phyloP scores from a whole-genome alignment of 2,113 vertebrate species.

The Halcyon senegalensis region DNA sequence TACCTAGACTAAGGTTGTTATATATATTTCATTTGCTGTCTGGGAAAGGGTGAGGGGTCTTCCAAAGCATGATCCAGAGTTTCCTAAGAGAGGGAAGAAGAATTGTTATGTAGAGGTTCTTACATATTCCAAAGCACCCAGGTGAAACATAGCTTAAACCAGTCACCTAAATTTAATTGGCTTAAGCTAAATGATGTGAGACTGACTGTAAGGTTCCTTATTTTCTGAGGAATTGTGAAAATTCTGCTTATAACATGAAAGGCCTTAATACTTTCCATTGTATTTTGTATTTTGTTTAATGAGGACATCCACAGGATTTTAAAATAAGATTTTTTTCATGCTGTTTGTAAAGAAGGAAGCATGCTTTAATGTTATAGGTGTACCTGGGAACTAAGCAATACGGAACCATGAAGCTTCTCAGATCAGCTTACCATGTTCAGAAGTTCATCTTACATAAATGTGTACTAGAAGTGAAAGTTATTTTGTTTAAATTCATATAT shows the following conservation, averaged over 20 bases:
- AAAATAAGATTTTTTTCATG: background rate
- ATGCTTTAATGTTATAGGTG: background rate
- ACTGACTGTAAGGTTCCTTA: background rate
- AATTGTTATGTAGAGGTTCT: background rate
- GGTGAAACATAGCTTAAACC: background rate
- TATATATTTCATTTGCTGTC: background rate
- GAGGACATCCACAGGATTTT: background rate
- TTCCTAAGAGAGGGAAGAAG: background rate
- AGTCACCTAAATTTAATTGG: background rate
- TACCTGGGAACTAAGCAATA: background rate
- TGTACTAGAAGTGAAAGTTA: background rate
- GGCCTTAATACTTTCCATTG: background rate
- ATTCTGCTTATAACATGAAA: background rate
- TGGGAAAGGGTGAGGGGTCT: background rate
- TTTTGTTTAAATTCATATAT: background rate
- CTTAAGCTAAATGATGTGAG: background rate
- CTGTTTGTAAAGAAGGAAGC: background rate
- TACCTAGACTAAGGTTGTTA: background rate
- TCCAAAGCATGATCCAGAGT: background rate
- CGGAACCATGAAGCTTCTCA: background rate
- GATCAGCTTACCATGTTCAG: background rate
- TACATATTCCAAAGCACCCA: background rate
- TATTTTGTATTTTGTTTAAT: background rate
- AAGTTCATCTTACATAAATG: background rate
- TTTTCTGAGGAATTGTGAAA: background rate